A percentile compares a stretch with the other conserved stretches of the same genome.
Evolutionary conservation across 2,113 vertebrate genomes (phyloP).

Genomic region (Thinocorus orbignyianus): DNA sequence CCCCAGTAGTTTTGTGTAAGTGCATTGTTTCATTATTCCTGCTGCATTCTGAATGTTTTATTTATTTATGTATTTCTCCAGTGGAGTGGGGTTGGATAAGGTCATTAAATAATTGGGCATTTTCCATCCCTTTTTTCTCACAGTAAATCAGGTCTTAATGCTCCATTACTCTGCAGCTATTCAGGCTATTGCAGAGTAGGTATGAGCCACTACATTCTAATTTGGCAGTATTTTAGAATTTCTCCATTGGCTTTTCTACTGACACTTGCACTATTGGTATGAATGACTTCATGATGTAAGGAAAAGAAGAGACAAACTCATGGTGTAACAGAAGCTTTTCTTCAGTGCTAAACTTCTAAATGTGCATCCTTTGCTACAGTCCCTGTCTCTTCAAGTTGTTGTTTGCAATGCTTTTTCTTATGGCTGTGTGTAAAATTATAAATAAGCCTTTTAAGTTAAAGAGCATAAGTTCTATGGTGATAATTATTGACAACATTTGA

Average conservation of each 20-base stretch:
- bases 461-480: background rate
- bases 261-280: background rate
- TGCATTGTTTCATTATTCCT: conserved; percentile 8
- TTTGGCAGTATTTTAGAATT: conserved; percentile 8
- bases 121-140: conserved; percentile 28
- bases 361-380: background rate
- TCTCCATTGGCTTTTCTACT: background rate
- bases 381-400: background rate
- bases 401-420: background rate
- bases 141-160: conserved; percentile 38
- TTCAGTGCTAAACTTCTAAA: background rate
- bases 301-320: background rate
- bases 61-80: conserved; percentile 41
- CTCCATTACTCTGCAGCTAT: conserved; percentile 24
- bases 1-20: background rate
- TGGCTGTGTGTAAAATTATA: background rate
- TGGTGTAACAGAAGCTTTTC: background rate
- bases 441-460: background rate
- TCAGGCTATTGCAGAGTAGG: background rate
- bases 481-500: background rate
- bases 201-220: background rate
- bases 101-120: conserved; percentile 48
- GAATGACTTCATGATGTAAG: background rate
- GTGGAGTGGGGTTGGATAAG: conserved; percentile 1
- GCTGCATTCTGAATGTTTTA: background rate